Base-by-base conservation (phyloP, 2,113 vertebrate species). In the Albula glossodonta region DNA sequence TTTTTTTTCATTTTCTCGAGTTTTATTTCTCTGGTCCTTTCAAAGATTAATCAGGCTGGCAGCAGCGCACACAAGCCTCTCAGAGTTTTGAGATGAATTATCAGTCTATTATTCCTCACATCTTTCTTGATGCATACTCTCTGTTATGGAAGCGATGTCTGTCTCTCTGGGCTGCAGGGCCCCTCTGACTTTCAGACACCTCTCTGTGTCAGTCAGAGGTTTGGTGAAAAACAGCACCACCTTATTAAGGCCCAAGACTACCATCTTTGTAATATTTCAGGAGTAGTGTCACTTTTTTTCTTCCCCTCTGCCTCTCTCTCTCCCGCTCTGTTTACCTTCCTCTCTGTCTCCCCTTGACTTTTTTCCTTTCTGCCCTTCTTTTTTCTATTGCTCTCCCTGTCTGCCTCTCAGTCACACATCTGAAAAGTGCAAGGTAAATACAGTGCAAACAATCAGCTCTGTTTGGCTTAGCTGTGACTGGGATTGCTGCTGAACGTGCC, bases 371-470 rank as follows among this genome's bases (percentile, higher is more conserved):
- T 85, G 51, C 79, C 51, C 49, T 77, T 53, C 31, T 89, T 49
- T 89, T 88, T 88, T 85, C 87, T 66, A 88, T 91, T 86, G 90
- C 92, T 86, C 88, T 90, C 88, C 82, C 78, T 84, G 51, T 80
- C 78, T 22, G 81, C 84, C 88, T 85, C 81, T 49, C 81, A 53
- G 78, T 74, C 70, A 89, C 84, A 79, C 89, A 87, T 89, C 84
- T 90, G 89, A 93, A 89, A 89, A 53, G 49, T 9, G 8, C n/a
- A 80, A 86, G 89, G 90, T 90, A 91, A 92, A 90, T 91, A 86
- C 49, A 82, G 77, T 85, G 78, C 79, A 82, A 89, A 89, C 89
- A 90, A 91, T 93, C 90, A 90, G 87, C 87, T 81, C 41, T 88
- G 87, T 90, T 85, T 86, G 85, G 7, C 10, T 90, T 86, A 85